Base-by-base conservation (phyloP, 2,113 vertebrate genomes). In the Willisornis vidua region DNA sequence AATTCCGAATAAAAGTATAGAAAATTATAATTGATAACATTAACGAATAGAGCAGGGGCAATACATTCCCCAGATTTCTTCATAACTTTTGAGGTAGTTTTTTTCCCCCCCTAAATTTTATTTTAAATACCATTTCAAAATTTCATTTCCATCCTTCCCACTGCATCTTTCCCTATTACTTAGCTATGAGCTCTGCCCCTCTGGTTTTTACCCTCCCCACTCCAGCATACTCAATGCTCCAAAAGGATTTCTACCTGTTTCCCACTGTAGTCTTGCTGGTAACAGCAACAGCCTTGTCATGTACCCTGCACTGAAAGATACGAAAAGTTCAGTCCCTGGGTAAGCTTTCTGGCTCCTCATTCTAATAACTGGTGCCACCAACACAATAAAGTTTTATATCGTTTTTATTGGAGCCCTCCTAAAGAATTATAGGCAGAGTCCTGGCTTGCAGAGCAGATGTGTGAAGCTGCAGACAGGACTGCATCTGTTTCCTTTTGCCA, bases 301-400 rank as follows among this genome's bases (percentile, higher is more conserved):
- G 97, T 97, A 85, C 70, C 79, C 74, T 63, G 51, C 94, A 87
- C 80, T 96, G 94, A 95, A 94, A 95, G 63, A 85, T 72, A 89
- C 72, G 76, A 87, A 95, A 92, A 85, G 61, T 95, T 92, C 93
- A 92, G 96, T 95, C 93, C 89, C 72, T 2, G 94, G 95, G 93
- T 96, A 96, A 95, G 86, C 52, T 96, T 97, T 97, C 97, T 97
- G 95, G 87, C 81, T 97, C 85, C 93, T 97, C 87, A 67, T 88
- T 96, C 70, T 96, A 97, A 97, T 97, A 97, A 97, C 95, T 81
- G 95, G 81, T 96, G 97, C 96, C 91, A 96, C 96, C 96, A 97
- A 96, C 92, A 93, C 95, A 97, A 97, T 97, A 97, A 97, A 96
- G 96, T 96, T 98, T 98, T 97, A 96, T 96, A 94, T 93, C 61